Base-by-base conservation (phyloP, 2,113 vertebrate genomes). In the Crotalus helleri region DNA sequence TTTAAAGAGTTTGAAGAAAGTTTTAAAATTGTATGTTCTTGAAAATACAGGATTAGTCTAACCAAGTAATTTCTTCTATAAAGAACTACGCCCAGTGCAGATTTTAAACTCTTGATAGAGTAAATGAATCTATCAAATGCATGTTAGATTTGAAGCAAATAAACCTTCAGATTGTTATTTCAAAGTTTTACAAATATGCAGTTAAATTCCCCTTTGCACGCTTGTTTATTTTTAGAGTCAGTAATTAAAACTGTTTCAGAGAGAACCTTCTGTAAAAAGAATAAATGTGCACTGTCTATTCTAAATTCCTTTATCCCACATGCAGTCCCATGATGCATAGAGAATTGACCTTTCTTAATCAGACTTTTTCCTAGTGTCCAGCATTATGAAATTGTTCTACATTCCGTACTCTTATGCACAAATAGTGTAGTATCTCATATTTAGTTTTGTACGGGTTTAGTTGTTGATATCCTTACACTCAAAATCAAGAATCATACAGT, bases 301-400 rank as follows among this genome's bases (percentile, higher is more conserved):
- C 85, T 24, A 93, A 24, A 97, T 97, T 97, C 97, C 96, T 94
- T 96, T 94, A 95, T 96, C 96, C 96, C 94, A 96, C 97, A 2
- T 96, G 86, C 58, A 3, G 4, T 96, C 93, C 93, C 95, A 96
- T 95, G 96, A 95, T 95, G 96, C 94, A 93, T 58, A 87, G 91
- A 94, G 94, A 96, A 93, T 61, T 96, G 96, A 95, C 94, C 95
- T 96, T 96, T 96, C 93, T 93, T 92, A 94, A 33, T 93, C 85
- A 91, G 87, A 88, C 95, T 87, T 92, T 81, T 96, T 93, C 93
- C 92, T 92, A 94, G 44, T 92, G 59, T 0, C 0, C 44, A 89
- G 57, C 51, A 92, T 44, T 88, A 69, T 51, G 54, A 85, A 93
- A 11, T 88, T 93, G 23, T 9, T 93, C 57, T 57, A 90, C 29